Base-by-base conservation (phyloP, 2,888 invertebrate genomes). In the Dimorphilus gyrociliatus region DNA sequence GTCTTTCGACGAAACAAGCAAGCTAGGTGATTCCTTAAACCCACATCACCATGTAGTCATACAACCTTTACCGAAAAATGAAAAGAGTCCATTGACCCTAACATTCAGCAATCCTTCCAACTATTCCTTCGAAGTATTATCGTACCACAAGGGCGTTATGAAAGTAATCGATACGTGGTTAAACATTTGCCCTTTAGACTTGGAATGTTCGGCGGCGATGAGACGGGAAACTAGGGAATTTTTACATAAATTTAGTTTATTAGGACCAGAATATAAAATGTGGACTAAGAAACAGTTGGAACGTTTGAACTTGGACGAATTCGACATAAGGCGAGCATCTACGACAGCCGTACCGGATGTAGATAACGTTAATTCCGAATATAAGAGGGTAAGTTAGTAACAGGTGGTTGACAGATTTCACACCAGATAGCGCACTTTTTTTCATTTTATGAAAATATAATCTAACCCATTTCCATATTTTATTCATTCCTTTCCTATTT, bases 201-300 rank as follows among this genome's bases (percentile, higher is more conserved):
- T 60, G 16, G 57, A 58, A 30, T 50, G 49, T 24, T n/a, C n/a
- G n/a, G n/a, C n/a, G n/a, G n/a, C 60, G 28, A 51, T 67, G 26
- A 64, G 63, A 31, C 55, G 64, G 30, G 71, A 71, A 44, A 55
- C 69, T 36, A 51, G 65, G 34, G 70, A 70, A 36, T 69, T 71
- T 44, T 56, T 70, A 32, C 55, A 61, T 36, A 65, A 67, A 46
- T 62, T 68, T 30, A 60, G 66, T 4, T 56, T 64, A 10, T 64
- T 69, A 30, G 70, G 70, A 17, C 58, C 64, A 8, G 67, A 68
- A 18, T 69, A 70, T 48, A 64, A 67, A 36, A 57, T 63, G 29
- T 70, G 69, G 69, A 52, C 56, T 27, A 50, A 55, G 23, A 49
- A 48, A 23, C 50, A 60, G 29, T 42, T 53, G 4, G 41, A 40